Conservation (phyloP, 2,113 vertebrate genomes). For the Trematomus loennbergii region DNA sequence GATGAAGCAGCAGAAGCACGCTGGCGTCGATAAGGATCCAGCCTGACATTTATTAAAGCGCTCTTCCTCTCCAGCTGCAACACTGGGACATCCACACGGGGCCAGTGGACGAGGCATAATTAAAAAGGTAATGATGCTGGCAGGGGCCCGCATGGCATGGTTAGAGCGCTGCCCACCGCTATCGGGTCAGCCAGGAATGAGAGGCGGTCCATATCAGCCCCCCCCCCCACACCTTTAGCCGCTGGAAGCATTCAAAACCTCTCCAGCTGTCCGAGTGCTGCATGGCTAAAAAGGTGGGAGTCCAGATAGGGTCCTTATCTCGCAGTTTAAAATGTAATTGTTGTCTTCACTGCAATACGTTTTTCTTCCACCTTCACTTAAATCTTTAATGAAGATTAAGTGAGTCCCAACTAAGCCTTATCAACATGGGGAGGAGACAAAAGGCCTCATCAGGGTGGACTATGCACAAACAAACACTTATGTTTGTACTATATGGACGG, state of each 20-base stretch:
- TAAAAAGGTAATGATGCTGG: constrained; percentile 59
- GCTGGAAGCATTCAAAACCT: constrained; percentile 33
- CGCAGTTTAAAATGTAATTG: constrained; percentile 78
- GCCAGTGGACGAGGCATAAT: constrained; percentile 55
- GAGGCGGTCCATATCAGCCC: constrained; percentile 64
- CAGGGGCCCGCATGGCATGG: constrained; percentile 25
- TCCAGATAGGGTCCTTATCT: constrained; percentile 77
- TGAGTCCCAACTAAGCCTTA: constrained; percentile 76
- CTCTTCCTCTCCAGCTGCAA: constrained; percentile 37
- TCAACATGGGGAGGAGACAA: constrained; percentile 73
- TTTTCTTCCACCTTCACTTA: constrained; percentile 63
- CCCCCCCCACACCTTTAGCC: constrained; percentile 37
- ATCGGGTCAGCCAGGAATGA: constrained; percentile 53
- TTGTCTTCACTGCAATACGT: constrained; percentile 67
- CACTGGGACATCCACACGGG: constrained; percentile 36
- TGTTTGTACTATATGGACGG: background rate
- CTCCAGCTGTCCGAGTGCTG: background rate
- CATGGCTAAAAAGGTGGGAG: constrained; percentile 65
- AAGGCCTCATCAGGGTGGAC: constrained; percentile 15
- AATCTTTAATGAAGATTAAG: constrained; percentile 85
- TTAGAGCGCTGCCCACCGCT: constrained; percentile 32
- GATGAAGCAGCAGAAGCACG: constrained; percentile 56
- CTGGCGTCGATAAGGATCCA: constrained; percentile 40
- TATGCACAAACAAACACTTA: background rate
- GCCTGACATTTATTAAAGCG: constrained; percentile 53